phyloP scores from a whole-genome alignment of 1,140 invertebrate genomes.

The Drosophila tristis region DNA sequence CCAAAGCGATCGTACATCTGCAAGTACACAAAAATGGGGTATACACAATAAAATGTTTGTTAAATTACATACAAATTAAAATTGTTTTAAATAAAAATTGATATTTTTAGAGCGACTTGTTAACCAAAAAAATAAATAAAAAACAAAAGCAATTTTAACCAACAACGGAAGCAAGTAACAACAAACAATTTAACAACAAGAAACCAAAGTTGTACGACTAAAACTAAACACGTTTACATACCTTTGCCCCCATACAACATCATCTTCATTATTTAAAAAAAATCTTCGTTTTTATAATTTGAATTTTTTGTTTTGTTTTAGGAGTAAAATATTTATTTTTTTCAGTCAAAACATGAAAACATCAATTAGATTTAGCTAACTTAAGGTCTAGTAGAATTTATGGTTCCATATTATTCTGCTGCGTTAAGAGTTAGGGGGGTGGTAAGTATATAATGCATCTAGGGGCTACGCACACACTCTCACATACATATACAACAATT shows the following conservation, averaged over 20 bases:
- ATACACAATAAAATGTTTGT: constrained; percentile 16
- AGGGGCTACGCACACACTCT: constrained; percentile 36
- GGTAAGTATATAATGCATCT: constrained; percentile 35
- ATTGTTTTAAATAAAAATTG: neutral
- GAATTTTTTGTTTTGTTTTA: constrained; percentile 42
- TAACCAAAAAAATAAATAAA: constrained; percentile 26
- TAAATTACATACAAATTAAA: neutral
- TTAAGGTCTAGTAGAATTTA: constrained; percentile 52
- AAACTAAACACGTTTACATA: constrained; percentile 44
- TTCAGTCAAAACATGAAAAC: constrained; percentile 78
- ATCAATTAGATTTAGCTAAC: constrained; percentile 76
- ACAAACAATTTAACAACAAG: constrained; percentile 2
- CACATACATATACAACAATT: constrained; percentile 38
- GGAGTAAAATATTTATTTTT: constrained; percentile 75
- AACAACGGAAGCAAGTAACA: constrained; percentile 61
- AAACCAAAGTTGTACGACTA: neutral
- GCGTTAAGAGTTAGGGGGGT: constrained; percentile 41
- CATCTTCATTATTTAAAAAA: constrained; percentile 18
- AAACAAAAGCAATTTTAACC: constrained; percentile 25
- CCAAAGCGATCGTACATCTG: constrained; percentile 82
- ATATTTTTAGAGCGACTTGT: constrained; percentile 9
- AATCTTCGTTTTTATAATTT: constrained; percentile 9
- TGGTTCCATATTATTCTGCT: constrained; percentile 29
- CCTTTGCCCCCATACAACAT: constrained; percentile 29
- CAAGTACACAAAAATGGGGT: constrained; percentile 45